Evolutionary conservation across 2,113 vertebrate species (phyloP).

Genomic region (Oncorhynchus kisutch): DNA sequence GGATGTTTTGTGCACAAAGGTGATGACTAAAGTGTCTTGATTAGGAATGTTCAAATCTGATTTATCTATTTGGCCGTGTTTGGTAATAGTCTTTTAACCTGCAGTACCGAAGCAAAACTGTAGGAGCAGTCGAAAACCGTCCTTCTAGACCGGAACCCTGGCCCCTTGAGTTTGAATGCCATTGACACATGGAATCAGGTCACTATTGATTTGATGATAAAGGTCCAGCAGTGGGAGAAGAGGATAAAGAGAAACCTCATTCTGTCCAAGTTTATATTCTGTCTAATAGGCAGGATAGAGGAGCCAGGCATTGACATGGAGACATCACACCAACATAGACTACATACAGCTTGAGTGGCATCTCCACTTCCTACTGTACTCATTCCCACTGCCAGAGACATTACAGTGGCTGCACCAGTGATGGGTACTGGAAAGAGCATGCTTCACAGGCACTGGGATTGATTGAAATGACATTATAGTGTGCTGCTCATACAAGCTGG

Average conservation of each 20-base stretch:
- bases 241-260: not conserved
- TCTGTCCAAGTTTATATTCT: conserved; percentile 37
- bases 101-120: too few species aligned
- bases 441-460: not conserved
- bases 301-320: not conserved
- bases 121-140: too few species aligned
- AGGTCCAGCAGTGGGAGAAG: conserved; percentile 22
- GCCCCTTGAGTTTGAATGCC: not conserved
- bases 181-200: too few species aligned
- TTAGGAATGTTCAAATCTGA: too few species aligned
- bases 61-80: too few species aligned
- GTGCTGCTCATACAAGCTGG: too few species aligned
- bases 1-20: too few species aligned
- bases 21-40: too few species aligned
- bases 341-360: not conserved
- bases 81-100: too few species aligned
- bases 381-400: not conserved
- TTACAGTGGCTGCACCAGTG: not conserved
- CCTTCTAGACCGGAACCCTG: too few species aligned
- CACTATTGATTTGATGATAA: conserved; percentile 40
- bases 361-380: not conserved
- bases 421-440: not conserved
- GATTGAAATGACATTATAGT: not conserved
- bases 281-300: not conserved
- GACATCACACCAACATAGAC: not conserved